A percentile compares a stretch with the other conserved stretches of the same genome.
phyloP scores from a whole-genome alignment of 2,888 invertebrate genomes.

The Heliconius ismenius region DNA sequence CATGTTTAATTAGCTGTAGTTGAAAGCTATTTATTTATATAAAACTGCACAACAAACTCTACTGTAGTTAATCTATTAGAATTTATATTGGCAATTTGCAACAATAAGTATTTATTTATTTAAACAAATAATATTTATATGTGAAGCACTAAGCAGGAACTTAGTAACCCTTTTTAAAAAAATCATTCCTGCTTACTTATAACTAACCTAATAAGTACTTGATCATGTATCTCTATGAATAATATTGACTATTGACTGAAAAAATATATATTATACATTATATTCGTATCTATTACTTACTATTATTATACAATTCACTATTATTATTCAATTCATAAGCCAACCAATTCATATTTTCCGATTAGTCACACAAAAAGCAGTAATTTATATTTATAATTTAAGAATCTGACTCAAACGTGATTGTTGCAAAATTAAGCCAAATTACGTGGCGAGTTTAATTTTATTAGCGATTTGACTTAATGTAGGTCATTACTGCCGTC shows the following conservation, averaged over 20 bases:
- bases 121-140: too few species aligned
- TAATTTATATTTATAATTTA: constrained; percentile 60
- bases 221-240: too few species aligned
- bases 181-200: too few species aligned
- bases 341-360: constrained; percentile 35
- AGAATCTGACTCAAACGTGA: constrained; percentile 68
- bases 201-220: too few species aligned
- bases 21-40: constrained; percentile 30
- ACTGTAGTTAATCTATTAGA: neutral
- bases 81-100: neutral
- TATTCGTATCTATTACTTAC: neutral
- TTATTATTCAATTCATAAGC: constrained; percentile 44
- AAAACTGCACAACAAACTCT: neutral
- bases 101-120: neutral
- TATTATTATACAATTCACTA: constrained; percentile 45
- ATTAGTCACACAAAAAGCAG: constrained; percentile 54
- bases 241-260: too few species aligned
- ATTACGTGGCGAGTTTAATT: constrained; percentile 73
- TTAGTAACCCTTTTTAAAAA: too few species aligned
- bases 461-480: constrained; percentile 78
- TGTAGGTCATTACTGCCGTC: constrained; percentile 72
- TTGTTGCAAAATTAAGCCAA: constrained; percentile 75
- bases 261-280: neutral
- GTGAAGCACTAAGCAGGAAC: too few species aligned
- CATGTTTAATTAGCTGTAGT: constrained; percentile 31